These are phyloP conservation scores for Macropis europaea DNA, from an alignment of 2,888 invertebrate genomes.

Conservation along the genomic window DNA sequence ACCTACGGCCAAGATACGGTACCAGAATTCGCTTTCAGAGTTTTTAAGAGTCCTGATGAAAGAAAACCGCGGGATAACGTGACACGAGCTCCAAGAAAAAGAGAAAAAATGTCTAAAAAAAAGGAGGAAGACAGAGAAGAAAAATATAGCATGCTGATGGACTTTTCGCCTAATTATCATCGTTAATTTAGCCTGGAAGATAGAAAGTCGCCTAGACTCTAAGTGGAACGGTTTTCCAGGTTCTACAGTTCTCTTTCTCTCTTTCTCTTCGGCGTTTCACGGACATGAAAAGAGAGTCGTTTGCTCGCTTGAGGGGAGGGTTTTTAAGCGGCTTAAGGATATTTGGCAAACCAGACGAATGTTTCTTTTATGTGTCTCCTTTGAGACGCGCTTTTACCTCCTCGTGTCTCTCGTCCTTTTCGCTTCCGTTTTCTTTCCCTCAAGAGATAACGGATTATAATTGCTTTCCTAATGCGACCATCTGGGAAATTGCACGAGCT, in stretches of 20 bases:
- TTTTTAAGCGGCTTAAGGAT: conserved; percentile 37
- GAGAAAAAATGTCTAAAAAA: background rate
- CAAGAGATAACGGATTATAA: conserved; percentile 5
- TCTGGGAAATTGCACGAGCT: conserved; percentile 1
- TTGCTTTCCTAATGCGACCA: conserved; percentile 21
- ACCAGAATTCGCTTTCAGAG: conserved; percentile 25
- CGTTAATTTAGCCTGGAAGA: conserved; percentile 45
- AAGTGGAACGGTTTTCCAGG: conserved; percentile 31
- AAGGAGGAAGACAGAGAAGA: background rate
- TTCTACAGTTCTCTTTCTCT: background rate
- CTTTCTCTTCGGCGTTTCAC: conserved; percentile 6
- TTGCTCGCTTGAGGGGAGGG: conserved; percentile 9
- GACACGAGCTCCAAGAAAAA: background rate
- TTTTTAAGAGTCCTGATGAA: conserved; percentile 25
- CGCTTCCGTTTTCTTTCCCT: background rate
- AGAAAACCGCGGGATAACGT: conserved; percentile 35
- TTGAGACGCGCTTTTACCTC: conserved; percentile 35
- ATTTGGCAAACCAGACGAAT: conserved; percentile 60
- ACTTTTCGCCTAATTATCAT: conserved; percentile 43
- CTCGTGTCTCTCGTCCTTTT: conserved; percentile 46
- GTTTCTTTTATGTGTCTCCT: conserved; percentile 42
- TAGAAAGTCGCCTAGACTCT: conserved; percentile 16
- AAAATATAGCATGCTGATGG: background rate
- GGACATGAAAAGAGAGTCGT: conserved; percentile 9
- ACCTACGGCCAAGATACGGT: conserved; percentile 44